Conservation (phyloP, 2,113 vertebrate species). For the Raja brachyura region DNA sequence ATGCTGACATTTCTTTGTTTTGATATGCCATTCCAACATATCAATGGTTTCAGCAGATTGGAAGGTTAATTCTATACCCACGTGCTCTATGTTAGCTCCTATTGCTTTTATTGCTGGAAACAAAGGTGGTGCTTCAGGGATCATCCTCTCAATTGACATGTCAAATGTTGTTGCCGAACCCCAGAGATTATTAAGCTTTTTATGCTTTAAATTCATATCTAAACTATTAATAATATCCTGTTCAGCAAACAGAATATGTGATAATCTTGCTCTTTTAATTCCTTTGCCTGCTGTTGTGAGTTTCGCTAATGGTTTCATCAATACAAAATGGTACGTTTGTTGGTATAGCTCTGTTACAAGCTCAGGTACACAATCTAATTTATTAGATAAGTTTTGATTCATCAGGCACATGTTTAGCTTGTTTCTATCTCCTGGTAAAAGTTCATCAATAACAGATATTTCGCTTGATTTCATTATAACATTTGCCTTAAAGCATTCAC, state of each 20-base stretch:
- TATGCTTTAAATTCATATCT: constrained; percentile 15
- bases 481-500: neutral
- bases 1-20: neutral
- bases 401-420: neutral
- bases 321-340: neutral
- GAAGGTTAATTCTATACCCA: neutral
- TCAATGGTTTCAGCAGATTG: neutral
- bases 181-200: constrained; percentile 22
- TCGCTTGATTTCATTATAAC: neutral
- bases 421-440: neutral
- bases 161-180: constrained; percentile 1
- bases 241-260: neutral
- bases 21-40: constrained; percentile 12
- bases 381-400: neutral
- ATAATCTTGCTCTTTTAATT: constrained; percentile 17
- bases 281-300: neutral
- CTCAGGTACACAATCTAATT: neutral
- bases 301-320: neutral
- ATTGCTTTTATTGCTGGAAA: neutral
- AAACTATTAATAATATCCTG: constrained; percentile 21
- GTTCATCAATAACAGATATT: neutral
- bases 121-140: constrained; percentile 29
- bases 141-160: constrained; percentile 14
- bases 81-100: neutral
- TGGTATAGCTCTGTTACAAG: neutral